Base-by-base conservation (phyloP, 2,113 vertebrate genomes). In the Onychorhynchus coronatus region DNA sequence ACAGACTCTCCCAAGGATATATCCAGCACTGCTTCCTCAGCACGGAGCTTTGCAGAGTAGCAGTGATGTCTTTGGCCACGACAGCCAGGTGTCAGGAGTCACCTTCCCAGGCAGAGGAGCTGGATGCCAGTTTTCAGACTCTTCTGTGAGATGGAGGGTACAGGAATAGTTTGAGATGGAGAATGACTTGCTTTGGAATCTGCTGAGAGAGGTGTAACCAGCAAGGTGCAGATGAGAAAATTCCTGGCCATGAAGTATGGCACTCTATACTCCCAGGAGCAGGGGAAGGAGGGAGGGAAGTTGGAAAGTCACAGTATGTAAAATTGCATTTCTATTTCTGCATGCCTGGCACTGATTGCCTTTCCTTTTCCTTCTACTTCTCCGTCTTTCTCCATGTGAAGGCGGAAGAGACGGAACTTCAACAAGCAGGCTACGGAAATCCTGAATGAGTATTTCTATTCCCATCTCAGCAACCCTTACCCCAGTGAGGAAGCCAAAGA, bases 401-500 rank as follows among this genome's bases (percentile, higher is more conserved):
- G 99, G 97, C 98, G 99, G 95, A 99, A 99, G 98, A 99, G 99
- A 97, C 98, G 99, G 97, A 99, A 99, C 97, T 99, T 99, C 98
- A 99, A 99, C 98, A 99, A 99, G 96, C 99, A 99, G 97, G 99
- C 99, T 5, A 99, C 99, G 11, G 99, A 99, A 98, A 99, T 99
- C 98, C 98, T 99, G 98, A 99, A 99, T 72, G 99, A 99, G 97
- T 99, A 99, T 98, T 99, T 99, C 98, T 99, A 99, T 98, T 99
- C 99, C 22, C 99, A 99, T 98, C 99, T 99, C 98, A 99, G 99
- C 98, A 99, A 99, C 98, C 99, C 99, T 20, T 99, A 99, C 96
- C 99, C 99, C 97, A 99, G 99, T 92, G 99, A 99, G 98, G 99
- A 99, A 98, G 99, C 99, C 97, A 99, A 99, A 98, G 99, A 99